Percentiles rank a stretch among this genome's conserved stretches.
These are phyloP conservation scores for Sapayoa aenigma DNA, from an alignment of 2,113 vertebrate genomes.

Conservation along the genomic window DNA sequence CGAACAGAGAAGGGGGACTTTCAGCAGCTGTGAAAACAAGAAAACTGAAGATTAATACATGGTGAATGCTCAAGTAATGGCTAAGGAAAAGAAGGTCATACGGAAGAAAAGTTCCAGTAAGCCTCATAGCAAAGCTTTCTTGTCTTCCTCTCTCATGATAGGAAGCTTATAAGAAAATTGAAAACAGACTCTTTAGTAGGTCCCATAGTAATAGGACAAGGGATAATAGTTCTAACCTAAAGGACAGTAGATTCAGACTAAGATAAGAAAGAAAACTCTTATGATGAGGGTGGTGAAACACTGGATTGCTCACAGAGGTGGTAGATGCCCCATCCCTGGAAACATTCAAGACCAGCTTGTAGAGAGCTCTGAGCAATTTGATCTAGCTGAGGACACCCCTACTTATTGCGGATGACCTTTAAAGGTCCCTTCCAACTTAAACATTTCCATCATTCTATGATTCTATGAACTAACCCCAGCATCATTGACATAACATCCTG, in stretches of 20 bases:
- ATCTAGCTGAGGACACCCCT: neutral
- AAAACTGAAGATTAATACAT: neutral
- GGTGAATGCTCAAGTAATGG: neutral
- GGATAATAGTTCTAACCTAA: neutral
- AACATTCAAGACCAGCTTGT: neutral
- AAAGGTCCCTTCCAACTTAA: neutral
- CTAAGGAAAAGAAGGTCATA: neutral
- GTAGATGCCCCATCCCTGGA: neutral
- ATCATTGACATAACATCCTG: neutral
- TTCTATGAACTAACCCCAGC: neutral
- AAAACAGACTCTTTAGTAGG: neutral
- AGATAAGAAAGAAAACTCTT: neutral
- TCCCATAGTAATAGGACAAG: neutral
- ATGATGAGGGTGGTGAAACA: neutral
- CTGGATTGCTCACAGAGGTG: neutral
- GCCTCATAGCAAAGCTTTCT: neutral
- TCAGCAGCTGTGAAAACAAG: neutral
- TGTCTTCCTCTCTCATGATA: neutral
- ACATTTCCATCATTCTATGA: neutral
- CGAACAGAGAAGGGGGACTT: neutral
- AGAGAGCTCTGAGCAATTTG: neutral
- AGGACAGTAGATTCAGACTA: neutral
- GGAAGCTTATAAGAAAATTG: neutral
- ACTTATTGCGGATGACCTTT: neutral
- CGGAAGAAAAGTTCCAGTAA: neutral